Conservation (phyloP, 1,140 invertebrate genomes). For the Pissodes strobi region DNA sequence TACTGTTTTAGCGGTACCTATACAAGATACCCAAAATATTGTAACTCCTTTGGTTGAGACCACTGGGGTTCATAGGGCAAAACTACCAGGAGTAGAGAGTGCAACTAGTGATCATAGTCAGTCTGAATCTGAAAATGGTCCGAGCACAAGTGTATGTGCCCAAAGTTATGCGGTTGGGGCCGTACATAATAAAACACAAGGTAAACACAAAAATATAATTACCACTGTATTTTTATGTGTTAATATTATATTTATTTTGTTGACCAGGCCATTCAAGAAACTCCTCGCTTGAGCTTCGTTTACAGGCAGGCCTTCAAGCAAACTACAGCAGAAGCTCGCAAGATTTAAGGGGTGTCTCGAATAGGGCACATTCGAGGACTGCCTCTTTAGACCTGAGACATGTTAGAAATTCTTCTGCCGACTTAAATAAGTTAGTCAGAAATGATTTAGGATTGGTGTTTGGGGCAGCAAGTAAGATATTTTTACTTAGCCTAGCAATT, state of each 20-base stretch:
- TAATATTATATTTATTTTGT: background rate
- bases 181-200: conserved; percentile 30
- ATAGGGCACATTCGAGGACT: conserved; percentile 79
- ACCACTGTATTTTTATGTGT: background rate
- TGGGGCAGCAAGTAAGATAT: conserved; percentile 62
- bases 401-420: conserved; percentile 75
- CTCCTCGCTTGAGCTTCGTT: conserved; percentile 77
- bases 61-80: conserved; percentile 43
- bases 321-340: conserved; percentile 56
- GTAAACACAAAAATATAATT: conserved; percentile 18
- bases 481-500: too few species aligned
- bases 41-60: conserved; percentile 38
- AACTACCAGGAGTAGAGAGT: conserved; percentile 59
- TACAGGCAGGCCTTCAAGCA: conserved; percentile 53
- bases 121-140: conserved; percentile 13
- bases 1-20: conserved; percentile 50
- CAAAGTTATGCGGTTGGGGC: conserved; percentile 8
- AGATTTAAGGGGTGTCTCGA: conserved; percentile 59
- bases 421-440: conserved; percentile 74
- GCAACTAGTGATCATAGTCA: conserved; percentile 16
- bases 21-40: conserved; percentile 49
- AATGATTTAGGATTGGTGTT: conserved; percentile 74
- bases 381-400: conserved; percentile 83
- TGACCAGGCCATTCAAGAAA: conserved; percentile 58
- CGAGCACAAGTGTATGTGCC: background rate